phyloP scores from a whole-genome alignment of 2,797 vertebrate genomes.

The Danio kyathit region DNA sequence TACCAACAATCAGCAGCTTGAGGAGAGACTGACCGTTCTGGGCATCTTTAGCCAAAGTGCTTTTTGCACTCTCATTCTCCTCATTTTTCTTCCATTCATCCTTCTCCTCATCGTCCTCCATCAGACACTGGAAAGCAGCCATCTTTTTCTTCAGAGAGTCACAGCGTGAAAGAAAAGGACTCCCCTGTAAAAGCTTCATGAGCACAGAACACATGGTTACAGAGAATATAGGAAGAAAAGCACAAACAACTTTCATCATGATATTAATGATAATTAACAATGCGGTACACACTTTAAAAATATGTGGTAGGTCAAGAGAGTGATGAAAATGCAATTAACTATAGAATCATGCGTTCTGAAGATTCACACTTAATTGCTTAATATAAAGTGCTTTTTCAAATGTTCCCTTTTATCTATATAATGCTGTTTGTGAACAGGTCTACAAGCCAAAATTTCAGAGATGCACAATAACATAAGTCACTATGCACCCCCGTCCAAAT shows the following conservation, averaged over 20 bases:
- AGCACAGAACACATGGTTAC: slow-evolving; percentile 55
- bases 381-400: too few species aligned
- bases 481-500: too few species aligned
- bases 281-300: background rate
- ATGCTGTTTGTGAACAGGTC: too few species aligned
- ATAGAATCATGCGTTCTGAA: background rate
- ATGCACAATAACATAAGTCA: too few species aligned
- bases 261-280: background rate
- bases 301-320: background rate
- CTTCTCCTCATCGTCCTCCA: slow-evolving; percentile 74
- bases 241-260: background rate
- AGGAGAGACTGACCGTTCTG: slow-evolving; percentile 69
- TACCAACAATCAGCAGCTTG: background rate
- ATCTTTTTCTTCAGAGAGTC: slow-evolving; percentile 82
- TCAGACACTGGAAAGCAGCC: slow-evolving; percentile 79
- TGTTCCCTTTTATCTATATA: too few species aligned
- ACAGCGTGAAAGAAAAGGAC: slow-evolving; percentile 68
- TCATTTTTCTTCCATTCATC: slow-evolving; percentile 58
- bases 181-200: slow-evolving; percentile 68
- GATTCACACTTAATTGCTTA: too few species aligned
- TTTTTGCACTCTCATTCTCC: slow-evolving; percentile 64
- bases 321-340: background rate
- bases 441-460: too few species aligned
- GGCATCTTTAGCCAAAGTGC: slow-evolving; percentile 71
- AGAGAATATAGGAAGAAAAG: background rate